Base-by-base conservation (phyloP, 2,888 invertebrate genomes). In the Trichopria drosophilae region DNA sequence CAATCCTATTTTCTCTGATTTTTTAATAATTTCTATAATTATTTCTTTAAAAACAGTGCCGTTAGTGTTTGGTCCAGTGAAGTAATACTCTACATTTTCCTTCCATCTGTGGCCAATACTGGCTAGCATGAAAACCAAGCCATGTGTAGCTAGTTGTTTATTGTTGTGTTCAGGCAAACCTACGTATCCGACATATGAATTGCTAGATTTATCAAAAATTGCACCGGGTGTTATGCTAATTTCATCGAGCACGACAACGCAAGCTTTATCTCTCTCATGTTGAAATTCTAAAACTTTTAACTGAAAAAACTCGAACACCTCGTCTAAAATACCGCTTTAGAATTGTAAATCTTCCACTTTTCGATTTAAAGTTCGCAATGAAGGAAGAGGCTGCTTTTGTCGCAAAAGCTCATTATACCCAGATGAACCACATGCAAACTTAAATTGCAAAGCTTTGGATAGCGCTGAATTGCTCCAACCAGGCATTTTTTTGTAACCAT, bases 61-160 rank as follows among this genome's bases (percentile, higher is more conserved):
- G 32, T 59, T 46, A 13, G 61, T 53, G 13, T 58, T 61, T 26
- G 58, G 48, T 6, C 58, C 50, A 36, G 65, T 62, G 48, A 59
- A 65, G 53, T 62, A 62, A 52, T 65, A 66, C 5, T 60, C 66
- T 7, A 67, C 58, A 10, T 46, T 49, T 40, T 67, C 63, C 31
- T 67, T 66, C 64, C 64, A 67, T n/a, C 61, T 26, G 15, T 48
- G 50, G 6, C 36, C 53, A 6, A 65, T 52, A 19, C 64, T 65
- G 13, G 48, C 62, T 24, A 68, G 32, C 60, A 67, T 62, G 31
- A 66, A 56, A 28, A 65, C 62, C 31, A 65, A 48, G 6, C 51
- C 62, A 58, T 63, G 64, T 19, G 54, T 59, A 7, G 66, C 62
- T n/a, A n/a, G n/a, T n/a, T n/a, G n/a, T 26, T 43, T 22, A 9